Evolutionary conservation across 2,113 vertebrate genomes (phyloP), one percentile per base, ranked within the genome.

Genomic region (Pollachius pollachius): DNA sequence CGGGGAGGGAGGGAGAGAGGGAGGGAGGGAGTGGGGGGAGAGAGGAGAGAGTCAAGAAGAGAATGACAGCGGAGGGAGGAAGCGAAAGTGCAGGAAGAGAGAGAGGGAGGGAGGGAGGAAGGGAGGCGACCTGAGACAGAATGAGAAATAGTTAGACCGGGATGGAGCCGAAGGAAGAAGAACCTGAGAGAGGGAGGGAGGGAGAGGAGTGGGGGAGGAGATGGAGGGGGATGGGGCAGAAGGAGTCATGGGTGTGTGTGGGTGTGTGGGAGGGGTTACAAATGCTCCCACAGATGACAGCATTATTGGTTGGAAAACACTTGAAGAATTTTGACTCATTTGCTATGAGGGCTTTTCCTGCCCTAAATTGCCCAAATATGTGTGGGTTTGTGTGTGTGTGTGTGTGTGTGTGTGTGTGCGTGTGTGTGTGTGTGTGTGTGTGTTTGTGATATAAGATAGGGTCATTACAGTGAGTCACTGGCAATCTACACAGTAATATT

Each of bases 281-380:
- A 67, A 64, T 19, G 27, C 66, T 9, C 58, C 72, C 67, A 8
- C 15, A 25, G 19, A 62, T 25, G 79, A 79, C 78, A 57, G 65
- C 27, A 62, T 75, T 19, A 61, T 75, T 48, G 77, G 54, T 5
- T 78, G 30, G 54, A 79, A 89, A 84, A 82, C 81, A 78, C 80
- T 76, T 71, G 37, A 75, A 16, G 80, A 84, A 84, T 87, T 74
- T 73, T 1, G 60, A 71, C 66, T 48, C 78, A 80, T 83, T 86
- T 80, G 70, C 79, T 64, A 3, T 71, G 64, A 63, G 30, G 68
- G 72, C 48, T 68, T 59, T 21, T 69, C 17, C 54, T 25, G 62
- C 18, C 77, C 58, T 15, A 19, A 57, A 79, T 17, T 23, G 37
- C 57, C 15, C 56, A 63, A 59, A 69, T 54, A 61, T 62, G 69